Conservation (phyloP, 2,888 invertebrate genomes). For the Panopea generosa region DNA sequence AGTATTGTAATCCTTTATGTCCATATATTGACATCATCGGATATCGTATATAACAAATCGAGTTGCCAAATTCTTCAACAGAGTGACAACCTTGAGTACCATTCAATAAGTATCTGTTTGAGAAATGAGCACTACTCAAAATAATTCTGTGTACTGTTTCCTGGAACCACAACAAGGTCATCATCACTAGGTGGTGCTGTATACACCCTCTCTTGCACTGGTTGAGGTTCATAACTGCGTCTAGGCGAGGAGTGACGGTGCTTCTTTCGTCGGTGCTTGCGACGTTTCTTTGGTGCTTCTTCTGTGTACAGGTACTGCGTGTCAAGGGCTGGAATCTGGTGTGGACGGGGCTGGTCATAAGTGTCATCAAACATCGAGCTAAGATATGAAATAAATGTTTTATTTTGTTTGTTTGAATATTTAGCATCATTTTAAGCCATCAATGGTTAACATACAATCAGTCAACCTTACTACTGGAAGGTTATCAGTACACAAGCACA, state of each 20-base stretch:
- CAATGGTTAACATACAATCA: too few species aligned
- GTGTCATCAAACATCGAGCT: slow-evolving; percentile 58
- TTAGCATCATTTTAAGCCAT: too few species aligned
- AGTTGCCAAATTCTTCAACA: too few species aligned
- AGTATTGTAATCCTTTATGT: too few species aligned
- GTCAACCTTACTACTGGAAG: too few species aligned
- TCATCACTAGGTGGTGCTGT: slow-evolving; percentile 39
- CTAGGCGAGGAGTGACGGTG: slow-evolving; percentile 9
- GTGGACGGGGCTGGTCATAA: slow-evolving; percentile 44
- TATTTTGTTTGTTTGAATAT: too few species aligned
- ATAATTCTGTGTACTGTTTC: slow-evolving; percentile 42
- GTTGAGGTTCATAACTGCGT: slow-evolving; percentile 3
- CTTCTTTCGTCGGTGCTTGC: slow-evolving; percentile 39
- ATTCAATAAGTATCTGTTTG: neutral
- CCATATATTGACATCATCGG: too few species aligned
- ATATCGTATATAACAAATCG: too few species aligned
- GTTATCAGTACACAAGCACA: too few species aligned
- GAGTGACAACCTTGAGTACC: neutral
- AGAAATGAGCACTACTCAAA: slow-evolving; percentile 44
- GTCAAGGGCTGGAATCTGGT: slow-evolving; percentile 59
- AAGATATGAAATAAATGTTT: slow-evolving; percentile 12
- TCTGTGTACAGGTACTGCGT: slow-evolving; percentile 60
- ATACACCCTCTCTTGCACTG: slow-evolving; percentile 10
- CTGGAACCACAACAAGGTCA: slow-evolving; percentile 56
- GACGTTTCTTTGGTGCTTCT: slow-evolving; percentile 29